Conservation (phyloP, 2,888 invertebrate species). For the Monopis laevigella region DNA sequence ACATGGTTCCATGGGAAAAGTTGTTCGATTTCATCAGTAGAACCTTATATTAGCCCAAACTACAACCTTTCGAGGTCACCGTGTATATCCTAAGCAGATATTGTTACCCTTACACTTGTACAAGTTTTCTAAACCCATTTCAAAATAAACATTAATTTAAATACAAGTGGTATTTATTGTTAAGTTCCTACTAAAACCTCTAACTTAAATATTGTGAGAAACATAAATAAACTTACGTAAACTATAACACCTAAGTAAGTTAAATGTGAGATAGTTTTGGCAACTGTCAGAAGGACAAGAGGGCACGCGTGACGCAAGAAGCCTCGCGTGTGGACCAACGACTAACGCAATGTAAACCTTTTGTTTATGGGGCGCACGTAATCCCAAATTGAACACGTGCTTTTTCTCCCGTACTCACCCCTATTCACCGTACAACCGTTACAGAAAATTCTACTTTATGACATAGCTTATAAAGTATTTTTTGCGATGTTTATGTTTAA, state of each 20-base stretch:
- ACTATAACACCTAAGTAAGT: background rate
- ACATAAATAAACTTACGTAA: no score
- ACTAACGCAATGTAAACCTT: constrained; percentile 49
- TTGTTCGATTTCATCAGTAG: no score
- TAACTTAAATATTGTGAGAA: no score
- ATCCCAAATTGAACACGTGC: constrained; percentile 65
- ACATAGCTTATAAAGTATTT: constrained; percentile 22
- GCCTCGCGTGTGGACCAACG: constrained; percentile 17
- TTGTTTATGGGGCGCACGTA: constrained; percentile 59
- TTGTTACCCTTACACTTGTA: no score
- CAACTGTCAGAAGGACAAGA: constrained; percentile 3
- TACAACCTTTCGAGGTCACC: no score
- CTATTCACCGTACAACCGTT: constrained; percentile 20
- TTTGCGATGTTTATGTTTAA: constrained; percentile 18
- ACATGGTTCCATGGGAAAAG: no score
- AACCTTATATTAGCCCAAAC: no score
- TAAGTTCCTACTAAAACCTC: no score
- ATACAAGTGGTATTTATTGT: no score
- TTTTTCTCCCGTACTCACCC: constrained; percentile 56
- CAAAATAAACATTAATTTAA: no score
- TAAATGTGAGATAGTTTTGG: constrained; percentile 1
- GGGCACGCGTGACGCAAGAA: constrained; percentile 12
- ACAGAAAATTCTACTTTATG: constrained; percentile 25
- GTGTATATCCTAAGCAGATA: no score
- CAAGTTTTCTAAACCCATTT: no score